Evolutionary conservation across 1,140 invertebrate species (phyloP), one percentile per base, ranked within the genome.

Genomic region (Cherax quadricarinatus): DNA sequence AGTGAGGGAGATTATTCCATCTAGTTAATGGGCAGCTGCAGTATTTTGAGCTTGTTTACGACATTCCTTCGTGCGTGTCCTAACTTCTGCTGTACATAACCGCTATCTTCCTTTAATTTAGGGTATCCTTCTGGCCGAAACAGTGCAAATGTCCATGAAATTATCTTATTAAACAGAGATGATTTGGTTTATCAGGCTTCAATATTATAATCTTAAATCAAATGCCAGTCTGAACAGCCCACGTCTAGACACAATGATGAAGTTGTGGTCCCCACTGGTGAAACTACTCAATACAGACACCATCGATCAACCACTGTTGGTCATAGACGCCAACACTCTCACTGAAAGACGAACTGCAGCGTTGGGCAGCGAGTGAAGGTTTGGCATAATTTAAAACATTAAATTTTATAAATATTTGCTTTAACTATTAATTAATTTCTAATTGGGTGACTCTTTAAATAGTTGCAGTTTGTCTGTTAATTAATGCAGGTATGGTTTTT

Each of bases 101-200:
- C 53, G 53, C 53, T 57, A 14, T 57, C 53, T 14, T 14, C 53
- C 14, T 9, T 57, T 57, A 14, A 57, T 57, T 57, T 57, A 57
- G 14, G 53, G 14, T 57, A 57, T 57, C 53, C 53, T 14, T 6
- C 14, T 57, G 30, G 30, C 2, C 53, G 9, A 93, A 75, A 93
- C 93, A 3, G 92, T 89, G 16, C 53, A 82, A n/a, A 93, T 92
- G 86, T 60, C 83, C 79, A 90, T 93, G 83, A 90, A 92, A 78
- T 75, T 92, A 4, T 92, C 93, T 21, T 93, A 92, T 79, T 78
- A 89, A 48, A 53, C 93, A 16, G 88, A 88, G 84, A 92, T 93
- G 62, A 82, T n/a, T n/a, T 93, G 93, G 93, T 91, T 57, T 30
- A 93, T 84, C n/a, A 79, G 93, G 4, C 85, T 93, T 16, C 62